phyloP scores from a whole-genome alignment of 2,797 vertebrate species.

The Ataeniobius toweri region DNA sequence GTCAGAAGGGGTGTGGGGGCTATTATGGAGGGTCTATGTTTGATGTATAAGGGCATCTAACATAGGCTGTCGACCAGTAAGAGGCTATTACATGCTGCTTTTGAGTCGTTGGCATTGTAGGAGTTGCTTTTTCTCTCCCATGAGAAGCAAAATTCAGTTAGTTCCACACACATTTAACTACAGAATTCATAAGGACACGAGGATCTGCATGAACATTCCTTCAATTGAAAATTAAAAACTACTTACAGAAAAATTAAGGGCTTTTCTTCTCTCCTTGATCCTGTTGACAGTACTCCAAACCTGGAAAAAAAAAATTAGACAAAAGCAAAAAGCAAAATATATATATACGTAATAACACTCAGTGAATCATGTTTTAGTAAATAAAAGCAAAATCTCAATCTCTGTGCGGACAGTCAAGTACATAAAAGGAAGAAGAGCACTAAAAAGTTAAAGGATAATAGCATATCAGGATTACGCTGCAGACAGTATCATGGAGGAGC shows the following conservation, averaged over 20 bases:
- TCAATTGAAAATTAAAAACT: conserved; percentile 32
- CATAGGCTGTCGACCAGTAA: conserved; percentile 61
- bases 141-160: conserved; percentile 30
- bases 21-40: conserved; percentile 65
- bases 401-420: conserved; percentile 14
- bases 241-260: conserved; percentile 83
- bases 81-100: conserved; percentile 52
- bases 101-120: conserved; percentile 54
- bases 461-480: conserved; percentile 17
- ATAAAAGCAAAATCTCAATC: conserved; percentile 35
- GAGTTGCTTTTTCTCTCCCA: conserved; percentile 24
- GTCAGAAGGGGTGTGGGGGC: conserved; percentile 23
- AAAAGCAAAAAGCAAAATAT: conserved; percentile 4
- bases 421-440: conserved; percentile 38
- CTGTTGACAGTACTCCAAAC: conserved; percentile 84
- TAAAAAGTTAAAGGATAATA: conserved; percentile 7
- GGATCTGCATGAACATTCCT: conserved; percentile 12
- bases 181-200: conserved; percentile 5
- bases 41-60: conserved; percentile 80
- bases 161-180: conserved; percentile 18
- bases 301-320: conserved; percentile 59
- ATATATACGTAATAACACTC: conserved; percentile 9
- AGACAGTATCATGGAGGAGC: conserved; percentile 13
- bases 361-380: conserved; percentile 27
- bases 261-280: conserved; percentile 85